These are phyloP conservation scores for Drosophila paramelanica DNA, from an alignment of 2,888 invertebrate genomes.

Conservation along the genomic window DNA sequence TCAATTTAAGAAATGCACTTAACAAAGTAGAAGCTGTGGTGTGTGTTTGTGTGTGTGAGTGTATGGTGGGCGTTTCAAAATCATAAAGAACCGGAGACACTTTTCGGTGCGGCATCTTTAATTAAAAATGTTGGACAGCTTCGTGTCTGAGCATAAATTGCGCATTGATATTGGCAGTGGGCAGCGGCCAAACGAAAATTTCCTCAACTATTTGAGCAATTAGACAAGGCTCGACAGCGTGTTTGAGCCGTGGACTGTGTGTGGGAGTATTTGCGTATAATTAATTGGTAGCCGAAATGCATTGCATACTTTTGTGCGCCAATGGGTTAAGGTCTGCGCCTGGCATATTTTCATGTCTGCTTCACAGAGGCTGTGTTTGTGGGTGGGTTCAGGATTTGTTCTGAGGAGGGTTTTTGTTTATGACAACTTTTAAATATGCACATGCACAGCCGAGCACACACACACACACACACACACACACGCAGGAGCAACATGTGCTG, in stretches of 20 bases:
- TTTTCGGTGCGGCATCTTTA: slow-evolving; percentile 46
- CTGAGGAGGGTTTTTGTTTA: slow-evolving; percentile 47
- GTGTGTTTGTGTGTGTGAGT: too few species aligned
- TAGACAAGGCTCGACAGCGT: slow-evolving; percentile 35
- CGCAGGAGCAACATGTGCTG: slow-evolving; percentile 56
- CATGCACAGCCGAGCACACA: slow-evolving; percentile 22
- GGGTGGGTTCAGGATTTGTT: slow-evolving; percentile 4
- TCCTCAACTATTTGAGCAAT: slow-evolving; percentile 71
- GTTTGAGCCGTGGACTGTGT: not conserved
- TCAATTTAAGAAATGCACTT: too few species aligned
- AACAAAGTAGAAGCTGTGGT: too few species aligned
- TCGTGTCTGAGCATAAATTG: slow-evolving; percentile 73
- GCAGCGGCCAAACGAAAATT: slow-evolving; percentile 27
- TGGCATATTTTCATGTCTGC: slow-evolving; percentile 47
- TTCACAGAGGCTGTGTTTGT: slow-evolving; percentile 10
- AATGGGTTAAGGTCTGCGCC: slow-evolving; percentile 28
- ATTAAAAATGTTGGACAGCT: slow-evolving; percentile 72
- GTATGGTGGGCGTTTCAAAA: not conserved
- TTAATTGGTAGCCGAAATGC: slow-evolving; percentile 57
- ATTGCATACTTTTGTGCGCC: slow-evolving; percentile 50
- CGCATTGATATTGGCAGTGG: slow-evolving; percentile 34
- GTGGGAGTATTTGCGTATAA: slow-evolving; percentile 35
- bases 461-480: slow-evolving; percentile 1
- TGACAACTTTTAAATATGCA: slow-evolving; percentile 68
- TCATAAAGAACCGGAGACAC: slow-evolving; percentile 15